Base-by-base conservation (phyloP, 2,888 invertebrate genomes). In the Horisme vitalbata region DNA sequence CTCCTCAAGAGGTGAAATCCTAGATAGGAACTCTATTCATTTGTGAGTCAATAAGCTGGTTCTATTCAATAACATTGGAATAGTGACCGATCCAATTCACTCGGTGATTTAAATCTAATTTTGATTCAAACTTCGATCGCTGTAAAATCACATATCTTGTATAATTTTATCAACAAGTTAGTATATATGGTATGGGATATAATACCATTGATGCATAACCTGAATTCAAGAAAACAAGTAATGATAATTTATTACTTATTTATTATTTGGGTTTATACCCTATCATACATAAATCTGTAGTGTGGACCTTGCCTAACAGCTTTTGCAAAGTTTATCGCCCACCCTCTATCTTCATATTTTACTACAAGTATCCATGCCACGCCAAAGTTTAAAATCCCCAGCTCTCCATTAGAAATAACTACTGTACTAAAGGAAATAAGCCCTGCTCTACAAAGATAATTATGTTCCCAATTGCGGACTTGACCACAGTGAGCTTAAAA, bases 91-190 rank as follows among this genome's bases (percentile, higher is more conserved):
- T 53, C 41, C 52, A 31, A 48, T 51, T 53, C 50, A 63, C 52
- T 63, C 51, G 53, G 45, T 58, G 60, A 59, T 67, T 61, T 57
- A 66, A 71, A 73, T 73, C 68, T 64, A 61, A 68, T 73, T 71
- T 65, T 46, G 43, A 63, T 67, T 71, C 59, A 44, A 45, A 35
- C 37, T 31, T 59, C 57, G 49, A 36, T 44, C 52, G 34, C 47
- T 55, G 54, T 57, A 58, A 55, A 65, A 61, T 66, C 57, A 41
- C 52, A 45, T 60, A 53, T 35, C 49, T 37, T 31, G 30, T 28
- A 33, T 36, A 44, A 13, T 49, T 41, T 47, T 47, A 49, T 37
- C 36, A 41, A 49, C 27, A 15, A 55, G 49, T 55, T 47, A 21
- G 20, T 24, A 23, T 12, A 14, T 12, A 12, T 21, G 23, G n/a